These are phyloP conservation scores for Orthosia incerta DNA, from an alignment of 2,888 invertebrate species.

Conservation along the genomic window DNA sequence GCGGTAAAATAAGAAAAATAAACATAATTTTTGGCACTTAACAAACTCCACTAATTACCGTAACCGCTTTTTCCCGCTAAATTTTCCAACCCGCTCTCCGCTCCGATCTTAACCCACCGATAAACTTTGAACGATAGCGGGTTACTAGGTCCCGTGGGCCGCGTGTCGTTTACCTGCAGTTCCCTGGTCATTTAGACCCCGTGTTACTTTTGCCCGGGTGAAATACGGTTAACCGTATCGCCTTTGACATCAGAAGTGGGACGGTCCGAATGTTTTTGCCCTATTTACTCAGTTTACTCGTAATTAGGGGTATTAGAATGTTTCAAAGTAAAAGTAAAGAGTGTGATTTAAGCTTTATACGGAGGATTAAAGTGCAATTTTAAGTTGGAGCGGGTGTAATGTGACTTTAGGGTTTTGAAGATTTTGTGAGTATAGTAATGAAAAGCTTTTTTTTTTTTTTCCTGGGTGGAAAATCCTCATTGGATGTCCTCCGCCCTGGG, in stretches of 20 bases:
- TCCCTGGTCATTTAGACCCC: conserved; percentile 68
- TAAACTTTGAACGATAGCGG: conserved; percentile 57
- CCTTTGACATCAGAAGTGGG: conserved; percentile 64
- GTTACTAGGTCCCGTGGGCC: conserved; percentile 60
- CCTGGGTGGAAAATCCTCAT: no score
- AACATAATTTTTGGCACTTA: no score
- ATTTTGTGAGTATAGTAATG: background rate
- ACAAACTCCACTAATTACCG: no score
- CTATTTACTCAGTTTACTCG: conserved; percentile 46
- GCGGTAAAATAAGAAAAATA: no score
- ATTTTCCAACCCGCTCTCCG: conserved; percentile 13
- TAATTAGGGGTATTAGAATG: conserved; percentile 59
- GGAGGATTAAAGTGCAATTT: background rate
- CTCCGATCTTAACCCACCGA: conserved; percentile 28
- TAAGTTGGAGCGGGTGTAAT: background rate
- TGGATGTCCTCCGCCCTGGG: no score
- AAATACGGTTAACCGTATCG: conserved; percentile 66
- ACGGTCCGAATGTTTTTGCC: conserved; percentile 60
- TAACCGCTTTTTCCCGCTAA: no score
- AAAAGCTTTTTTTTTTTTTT: no score
- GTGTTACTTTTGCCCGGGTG: conserved; percentile 65
- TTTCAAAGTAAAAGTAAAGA: conserved; percentile 47
- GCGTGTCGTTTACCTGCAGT: conserved; percentile 65
- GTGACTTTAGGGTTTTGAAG: background rate
- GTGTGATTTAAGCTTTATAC: conserved; percentile 18